Conservation (phyloP, 2,113 vertebrate genomes). For the Uria lomvia region DNA sequence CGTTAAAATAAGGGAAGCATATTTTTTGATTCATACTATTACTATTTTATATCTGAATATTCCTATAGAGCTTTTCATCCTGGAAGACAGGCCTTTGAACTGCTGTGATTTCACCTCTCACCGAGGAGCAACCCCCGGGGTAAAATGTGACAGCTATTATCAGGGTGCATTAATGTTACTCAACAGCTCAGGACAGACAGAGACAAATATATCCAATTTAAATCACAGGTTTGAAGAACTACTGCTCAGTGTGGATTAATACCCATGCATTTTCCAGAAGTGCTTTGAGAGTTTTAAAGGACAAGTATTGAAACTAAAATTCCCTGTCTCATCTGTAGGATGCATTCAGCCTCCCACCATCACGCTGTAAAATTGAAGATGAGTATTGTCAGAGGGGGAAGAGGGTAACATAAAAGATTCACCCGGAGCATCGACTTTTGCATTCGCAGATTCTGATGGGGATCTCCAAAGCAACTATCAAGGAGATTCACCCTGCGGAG, state of each 20-base stretch:
- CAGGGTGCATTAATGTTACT: constrained; percentile 55
- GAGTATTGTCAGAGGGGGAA: neutral
- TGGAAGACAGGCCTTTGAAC: constrained; percentile 57
- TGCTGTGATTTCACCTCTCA: constrained; percentile 57
- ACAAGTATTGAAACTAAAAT: neutral
- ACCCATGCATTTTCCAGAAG: constrained; percentile 25
- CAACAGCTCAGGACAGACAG: constrained; percentile 53
- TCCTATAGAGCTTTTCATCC: constrained; percentile 51
- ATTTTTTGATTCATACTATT: constrained; percentile 59
- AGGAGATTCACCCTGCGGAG: neutral
- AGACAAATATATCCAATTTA: constrained; percentile 60
- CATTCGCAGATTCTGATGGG: neutral
- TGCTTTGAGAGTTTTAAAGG: constrained; percentile 37
- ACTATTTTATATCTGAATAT: constrained; percentile 67
- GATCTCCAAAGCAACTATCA: neutral
- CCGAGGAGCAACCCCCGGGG: constrained; percentile 40
- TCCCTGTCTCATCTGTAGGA: neutral
- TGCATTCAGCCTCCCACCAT: neutral
- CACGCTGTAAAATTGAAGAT: neutral
- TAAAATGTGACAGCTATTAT: constrained; percentile 60
- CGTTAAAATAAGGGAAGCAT: constrained; percentile 23
- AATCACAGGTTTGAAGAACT: constrained; percentile 40
- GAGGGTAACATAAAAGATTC: neutral
- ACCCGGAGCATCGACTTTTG: neutral
- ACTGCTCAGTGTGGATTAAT: constrained; percentile 46